Base-by-base conservation (phyloP, 2,888 invertebrate species). In the Sesamia inferens region DNA sequence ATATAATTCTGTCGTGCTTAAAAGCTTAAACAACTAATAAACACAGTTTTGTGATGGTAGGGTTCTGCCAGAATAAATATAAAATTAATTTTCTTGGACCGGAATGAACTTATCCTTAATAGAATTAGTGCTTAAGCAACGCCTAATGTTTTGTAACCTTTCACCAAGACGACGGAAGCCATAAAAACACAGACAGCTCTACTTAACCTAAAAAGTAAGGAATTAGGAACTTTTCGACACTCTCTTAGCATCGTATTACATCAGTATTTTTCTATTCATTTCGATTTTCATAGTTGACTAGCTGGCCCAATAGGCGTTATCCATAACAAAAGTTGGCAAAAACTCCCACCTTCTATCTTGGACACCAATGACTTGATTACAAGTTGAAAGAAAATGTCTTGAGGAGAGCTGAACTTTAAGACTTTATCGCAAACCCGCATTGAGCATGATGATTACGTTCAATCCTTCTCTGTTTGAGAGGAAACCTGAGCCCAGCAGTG, bases 131-230 rank as follows among this genome's bases (percentile, higher is more conserved):
- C 39, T 42, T 31, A 61, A 55, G 51, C 14, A 47, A 31, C 11
- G 57, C 24, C 78, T 77, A 78, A 58, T 71, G 31, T 77, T 77
- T 62, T 65, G 39, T 79, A 68, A 78, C 71, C 67, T 79, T 71
- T 68, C 57, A 71, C 61, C 54, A n/a, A 82, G 71, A 68, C 64
- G 42, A 48, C 2, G 8, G 63, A 79, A 79, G 78, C 73, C 79
- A 63, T 14, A 73, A 19, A 82, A 58, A 31, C 48, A 16, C 57
- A 63, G 78, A 55, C 66, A 0, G 31, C 7, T 48, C 13, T 22
- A 64, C 57, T 54, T 76, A 71, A 31, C 65, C 72, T 62, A 68
- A 57, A 79, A 68, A 66, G 51, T 55, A 57, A 65, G 5, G 22
- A 54, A 57, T 59, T 64, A 65, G 19, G n/a, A 24, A n/a, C 59